These are phyloP conservation scores for Habrosyne pyritoides DNA, from an alignment of 2,888 invertebrate species.

Conservation along the genomic window DNA sequence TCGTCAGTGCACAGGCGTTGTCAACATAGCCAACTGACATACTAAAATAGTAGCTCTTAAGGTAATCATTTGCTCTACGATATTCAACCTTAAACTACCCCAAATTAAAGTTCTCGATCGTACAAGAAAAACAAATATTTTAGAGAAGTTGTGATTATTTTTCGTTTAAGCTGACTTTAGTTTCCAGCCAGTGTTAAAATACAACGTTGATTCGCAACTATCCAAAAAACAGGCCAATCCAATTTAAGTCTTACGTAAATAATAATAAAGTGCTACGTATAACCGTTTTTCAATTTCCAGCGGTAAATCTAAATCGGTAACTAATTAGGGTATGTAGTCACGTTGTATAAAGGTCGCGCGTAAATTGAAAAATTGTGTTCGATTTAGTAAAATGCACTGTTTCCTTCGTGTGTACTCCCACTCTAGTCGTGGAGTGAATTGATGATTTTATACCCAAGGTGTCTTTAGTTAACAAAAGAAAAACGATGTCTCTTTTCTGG, in stretches of 20 bases:
- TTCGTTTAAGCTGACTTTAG: too few species aligned
- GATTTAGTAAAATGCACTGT: constrained; percentile 41
- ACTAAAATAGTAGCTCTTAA: too few species aligned
- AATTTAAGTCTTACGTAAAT: not conserved
- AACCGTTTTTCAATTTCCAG: not conserved
- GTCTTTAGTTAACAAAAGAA: too few species aligned
- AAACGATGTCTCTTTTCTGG: too few species aligned
- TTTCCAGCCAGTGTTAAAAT: not conserved
- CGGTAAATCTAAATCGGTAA: not conserved
- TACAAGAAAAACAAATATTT: too few species aligned
- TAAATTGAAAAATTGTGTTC: constrained; percentile 67
- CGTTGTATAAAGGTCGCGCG: constrained; percentile 15
- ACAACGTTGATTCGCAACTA: too few species aligned
- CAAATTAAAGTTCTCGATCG: too few species aligned
- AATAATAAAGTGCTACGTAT: not conserved
- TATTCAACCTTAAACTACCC: too few species aligned
- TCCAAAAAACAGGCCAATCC: not conserved
- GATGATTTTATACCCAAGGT: not conserved
- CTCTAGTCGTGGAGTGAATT: not conserved
- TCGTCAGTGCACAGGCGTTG: too few species aligned
- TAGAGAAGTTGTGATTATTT: too few species aligned
- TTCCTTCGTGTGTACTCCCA: constrained; percentile 1
- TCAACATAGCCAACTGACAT: too few species aligned
- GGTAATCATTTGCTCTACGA: too few species aligned
- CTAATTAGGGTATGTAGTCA: constrained; percentile 15